A percentile compares a stretch with the other conserved stretches of the same genome.
These are phyloP conservation scores for Iphiclides podalirius DNA, from an alignment of 2,888 invertebrate genomes.

Conservation along the genomic window DNA sequence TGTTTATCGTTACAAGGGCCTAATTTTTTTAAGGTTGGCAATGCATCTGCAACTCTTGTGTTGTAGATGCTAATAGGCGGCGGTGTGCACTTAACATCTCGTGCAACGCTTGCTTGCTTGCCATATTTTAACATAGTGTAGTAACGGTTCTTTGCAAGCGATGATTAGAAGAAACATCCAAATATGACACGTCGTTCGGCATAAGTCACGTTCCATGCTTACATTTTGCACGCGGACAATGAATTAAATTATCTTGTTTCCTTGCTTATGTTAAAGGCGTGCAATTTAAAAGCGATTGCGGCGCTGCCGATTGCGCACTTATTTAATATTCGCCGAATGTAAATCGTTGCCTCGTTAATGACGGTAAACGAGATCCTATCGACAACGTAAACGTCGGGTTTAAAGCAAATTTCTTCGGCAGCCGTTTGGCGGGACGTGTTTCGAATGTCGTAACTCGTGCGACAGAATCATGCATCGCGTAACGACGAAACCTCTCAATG, in stretches of 20 bases:
- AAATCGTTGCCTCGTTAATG: conserved; percentile 9
- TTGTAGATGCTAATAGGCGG: too few species aligned
- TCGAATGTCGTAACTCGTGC: conserved; percentile 54
- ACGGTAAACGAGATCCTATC: too few species aligned
- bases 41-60: too few species aligned
- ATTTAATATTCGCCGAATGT: conserved; percentile 2
- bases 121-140: too few species aligned
- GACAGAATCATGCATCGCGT: conserved; percentile 44
- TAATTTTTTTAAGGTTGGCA: too few species aligned
- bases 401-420: too few species aligned
- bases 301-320: conserved; percentile 1
- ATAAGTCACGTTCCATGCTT: background rate
- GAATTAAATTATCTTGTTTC: conserved; percentile 7
- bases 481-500: conserved; percentile 57
- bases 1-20: too few species aligned
- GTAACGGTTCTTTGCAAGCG: too few species aligned
- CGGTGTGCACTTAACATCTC: too few species aligned
- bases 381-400: too few species aligned
- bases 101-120: too few species aligned
- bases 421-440: conserved; percentile 45
- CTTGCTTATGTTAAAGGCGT: conserved; percentile 1
- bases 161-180: too few species aligned
- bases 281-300: conserved; percentile 8
- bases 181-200: background rate
- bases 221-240: background rate